phyloP scores from a whole-genome alignment of 2,888 invertebrate species.

The Harpalus rubripes region DNA sequence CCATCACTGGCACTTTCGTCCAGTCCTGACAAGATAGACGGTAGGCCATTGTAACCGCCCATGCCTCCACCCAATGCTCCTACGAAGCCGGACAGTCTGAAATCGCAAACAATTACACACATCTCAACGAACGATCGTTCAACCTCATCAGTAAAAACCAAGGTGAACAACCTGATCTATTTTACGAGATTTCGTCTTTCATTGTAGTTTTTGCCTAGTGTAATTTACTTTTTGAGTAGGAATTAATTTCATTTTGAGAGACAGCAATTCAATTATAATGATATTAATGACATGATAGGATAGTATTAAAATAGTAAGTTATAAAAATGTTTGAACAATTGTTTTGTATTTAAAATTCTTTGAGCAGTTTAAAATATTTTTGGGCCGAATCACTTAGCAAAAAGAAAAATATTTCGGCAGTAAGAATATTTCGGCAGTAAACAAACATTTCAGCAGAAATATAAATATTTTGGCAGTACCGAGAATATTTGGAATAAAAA shows the following conservation, averaged over 20 bases:
- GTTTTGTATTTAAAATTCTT: too few species aligned
- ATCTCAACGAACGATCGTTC: constrained; percentile 7
- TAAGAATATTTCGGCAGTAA: too few species aligned
- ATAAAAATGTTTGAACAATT: too few species aligned
- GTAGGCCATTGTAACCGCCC: constrained; percentile 89
- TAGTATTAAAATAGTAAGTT: too few species aligned
- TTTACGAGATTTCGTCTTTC: too few species aligned
- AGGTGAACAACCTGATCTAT: constrained; percentile 10
- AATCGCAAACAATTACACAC: constrained; percentile 62
- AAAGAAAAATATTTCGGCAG: too few species aligned
- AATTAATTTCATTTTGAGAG: background rate
- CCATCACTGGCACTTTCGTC: constrained; percentile 91
- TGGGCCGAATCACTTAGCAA: too few species aligned
- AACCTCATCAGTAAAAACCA: background rate
- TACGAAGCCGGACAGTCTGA: constrained; percentile 87
- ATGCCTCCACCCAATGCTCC: constrained; percentile 83
- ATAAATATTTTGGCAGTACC: too few species aligned
- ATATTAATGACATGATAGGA: background rate
- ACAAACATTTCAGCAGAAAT: too few species aligned
- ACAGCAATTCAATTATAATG: background rate
- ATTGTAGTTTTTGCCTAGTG: background rate
- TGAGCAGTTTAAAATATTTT: too few species aligned
- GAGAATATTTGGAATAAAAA: too few species aligned
- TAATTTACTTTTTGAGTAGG: constrained; percentile 1
- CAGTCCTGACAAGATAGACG: constrained; percentile 90